phyloP scores from a whole-genome alignment of 53 echinoderm and acorn worm genomes.

The Stichopus horrens region DNA sequence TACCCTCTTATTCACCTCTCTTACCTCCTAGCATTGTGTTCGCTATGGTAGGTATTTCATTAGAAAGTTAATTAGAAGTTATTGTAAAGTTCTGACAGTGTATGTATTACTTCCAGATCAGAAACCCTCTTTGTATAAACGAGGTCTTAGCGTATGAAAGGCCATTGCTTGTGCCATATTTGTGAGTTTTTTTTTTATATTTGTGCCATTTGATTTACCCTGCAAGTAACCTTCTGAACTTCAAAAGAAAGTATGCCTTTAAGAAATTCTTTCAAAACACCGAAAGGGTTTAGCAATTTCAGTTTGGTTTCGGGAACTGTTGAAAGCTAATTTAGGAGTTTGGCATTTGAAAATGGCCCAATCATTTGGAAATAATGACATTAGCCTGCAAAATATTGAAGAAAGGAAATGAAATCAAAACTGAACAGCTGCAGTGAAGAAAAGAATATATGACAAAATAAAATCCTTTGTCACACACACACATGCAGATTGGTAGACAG shows the following conservation, averaged over 20 bases:
- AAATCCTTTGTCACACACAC: no score
- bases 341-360: background rate
- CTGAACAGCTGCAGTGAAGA: background rate
- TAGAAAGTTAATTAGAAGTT: background rate
- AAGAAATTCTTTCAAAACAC: background rate
- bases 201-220: constrained; percentile 2
- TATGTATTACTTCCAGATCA: constrained; percentile 2
- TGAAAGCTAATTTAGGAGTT: no score
- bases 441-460: no score
- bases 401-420: constrained; percentile 14
- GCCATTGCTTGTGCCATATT: constrained; percentile 5
- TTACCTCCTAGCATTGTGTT: background rate
- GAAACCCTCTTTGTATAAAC: constrained; percentile 5
- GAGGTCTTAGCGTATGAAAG: background rate
- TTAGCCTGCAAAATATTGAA: background rate
- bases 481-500: no score
- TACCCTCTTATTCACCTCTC: background rate
- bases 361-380: constrained; percentile 1
- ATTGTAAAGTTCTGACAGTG: background rate
- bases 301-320: constrained; percentile 15
- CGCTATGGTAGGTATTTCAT: background rate
- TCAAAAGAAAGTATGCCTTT: background rate
- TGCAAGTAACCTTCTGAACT: background rate
- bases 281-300: constrained; percentile 8
- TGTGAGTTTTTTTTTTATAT: background rate